These are phyloP conservation scores for Anas flavirostris DNA, from an alignment of 2,797 vertebrate species.

Conservation along the genomic window DNA sequence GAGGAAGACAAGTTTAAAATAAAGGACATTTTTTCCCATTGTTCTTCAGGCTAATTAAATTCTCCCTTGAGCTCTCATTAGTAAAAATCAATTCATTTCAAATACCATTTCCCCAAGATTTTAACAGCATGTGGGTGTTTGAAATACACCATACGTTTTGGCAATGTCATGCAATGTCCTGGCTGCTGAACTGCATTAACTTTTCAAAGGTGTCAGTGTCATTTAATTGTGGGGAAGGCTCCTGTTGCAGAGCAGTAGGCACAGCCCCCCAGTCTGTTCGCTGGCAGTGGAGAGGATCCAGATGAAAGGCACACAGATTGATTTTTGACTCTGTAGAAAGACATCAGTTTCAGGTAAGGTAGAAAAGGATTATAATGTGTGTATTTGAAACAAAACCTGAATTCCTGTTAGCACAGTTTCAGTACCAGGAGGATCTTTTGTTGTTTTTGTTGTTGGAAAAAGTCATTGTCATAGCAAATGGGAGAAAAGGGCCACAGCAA, in stretches of 20 bases:
- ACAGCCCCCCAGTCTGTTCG: not conserved
- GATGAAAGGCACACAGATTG: not conserved
- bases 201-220: not conserved
- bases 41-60: not conserved
- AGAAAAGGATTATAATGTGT: not conserved
- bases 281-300: not conserved
- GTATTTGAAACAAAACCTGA: not conserved
- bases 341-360: not conserved
- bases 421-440: not conserved
- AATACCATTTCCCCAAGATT: not conserved
- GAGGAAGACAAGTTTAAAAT: not conserved
- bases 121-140: not conserved
- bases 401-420: not conserved
- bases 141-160: not conserved
- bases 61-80: not conserved
- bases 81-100: not conserved
- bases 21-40: not conserved
- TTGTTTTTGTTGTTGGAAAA: not conserved
- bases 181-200: not conserved
- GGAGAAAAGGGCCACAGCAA: not conserved
- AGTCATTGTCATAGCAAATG: not conserved
- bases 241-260: not conserved
- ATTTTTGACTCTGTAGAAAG: not conserved
- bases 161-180: not conserved
- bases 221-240: not conserved